A percentile compares a stretch with the other conserved stretches of the same genome.
Evolutionary conservation across 23 tunicate genomes (phyloP).

Genomic region (Halocynthia aurantium): DNA sequence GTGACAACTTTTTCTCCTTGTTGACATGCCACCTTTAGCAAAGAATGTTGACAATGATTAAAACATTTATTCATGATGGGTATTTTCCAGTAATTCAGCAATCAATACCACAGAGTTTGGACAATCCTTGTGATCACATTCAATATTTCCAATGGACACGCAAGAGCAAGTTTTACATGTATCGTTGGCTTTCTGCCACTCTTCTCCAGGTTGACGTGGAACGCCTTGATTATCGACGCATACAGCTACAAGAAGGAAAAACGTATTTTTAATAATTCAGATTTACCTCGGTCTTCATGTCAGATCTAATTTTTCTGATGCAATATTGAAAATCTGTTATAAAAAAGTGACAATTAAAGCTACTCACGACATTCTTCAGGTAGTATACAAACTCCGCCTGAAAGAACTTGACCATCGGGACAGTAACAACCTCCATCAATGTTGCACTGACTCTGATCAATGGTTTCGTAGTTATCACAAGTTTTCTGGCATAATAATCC

Average conservation of each 20-base stretch:
- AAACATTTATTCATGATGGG: neutral
- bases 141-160: neutral
- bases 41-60: neutral
- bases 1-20: constrained; percentile 10
- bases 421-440: constrained; percentile 4
- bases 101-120: neutral
- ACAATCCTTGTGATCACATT: neutral
- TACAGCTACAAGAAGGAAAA: constrained; percentile 6
- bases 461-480: neutral
- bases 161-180: constrained; percentile 20
- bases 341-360: neutral
- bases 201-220: constrained; percentile 5
- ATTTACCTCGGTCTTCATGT: neutral
- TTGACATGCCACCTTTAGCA: neutral
- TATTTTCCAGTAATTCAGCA: neutral
- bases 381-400: constrained; percentile 4
- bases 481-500: neutral
- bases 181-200: constrained; percentile 14
- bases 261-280: neutral
- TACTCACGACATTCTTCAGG: constrained; percentile 23
- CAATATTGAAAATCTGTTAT: neutral
- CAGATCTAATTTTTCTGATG: neutral
- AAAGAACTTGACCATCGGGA: constrained; percentile 3
- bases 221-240: constrained; percentile 19
- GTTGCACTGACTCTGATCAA: neutral